Percentiles rank a stretch among this genome's conserved stretches.
phyloP scores from a whole-genome alignment of 2,113 vertebrate species.

The Setophaga coronata region DNA sequence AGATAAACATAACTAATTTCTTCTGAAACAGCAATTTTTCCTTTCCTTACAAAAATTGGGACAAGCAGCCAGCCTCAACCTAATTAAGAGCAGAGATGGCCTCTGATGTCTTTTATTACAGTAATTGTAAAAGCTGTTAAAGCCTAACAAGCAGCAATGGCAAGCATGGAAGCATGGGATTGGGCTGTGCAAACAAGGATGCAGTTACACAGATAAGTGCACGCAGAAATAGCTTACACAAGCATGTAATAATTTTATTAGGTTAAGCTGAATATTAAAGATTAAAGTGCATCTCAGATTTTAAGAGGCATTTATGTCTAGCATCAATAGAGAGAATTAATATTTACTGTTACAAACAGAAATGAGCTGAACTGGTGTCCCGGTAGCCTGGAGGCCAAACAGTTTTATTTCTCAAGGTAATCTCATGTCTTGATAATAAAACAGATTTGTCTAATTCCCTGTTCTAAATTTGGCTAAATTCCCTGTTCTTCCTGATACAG shows the following conservation, averaged over 20 bases:
- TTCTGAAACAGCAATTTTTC: background rate
- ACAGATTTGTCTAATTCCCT: background rate
- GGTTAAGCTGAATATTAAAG: background rate
- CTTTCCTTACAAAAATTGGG: background rate
- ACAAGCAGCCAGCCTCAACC: background rate
- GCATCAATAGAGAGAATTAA: background rate
- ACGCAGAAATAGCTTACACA: constrained; percentile 12
- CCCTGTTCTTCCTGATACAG: background rate
- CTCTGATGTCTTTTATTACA: background rate
- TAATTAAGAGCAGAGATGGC: background rate
- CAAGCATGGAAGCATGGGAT: background rate
- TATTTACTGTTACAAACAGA: background rate
- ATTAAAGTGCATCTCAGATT: background rate
- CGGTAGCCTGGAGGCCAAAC: background rate
- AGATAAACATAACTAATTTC: background rate
- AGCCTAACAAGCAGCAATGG: background rate
- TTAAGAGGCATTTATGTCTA: background rate
- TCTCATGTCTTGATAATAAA: background rate
- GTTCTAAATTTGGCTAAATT: background rate
- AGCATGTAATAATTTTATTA: background rate
- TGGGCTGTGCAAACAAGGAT: constrained; percentile 20
- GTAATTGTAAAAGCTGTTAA: background rate
- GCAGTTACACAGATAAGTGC: constrained; percentile 1
- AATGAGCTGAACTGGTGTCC: background rate
- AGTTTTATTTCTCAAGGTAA: background rate